These are phyloP conservation scores for Agrochola litura DNA, from an alignment of 2,888 invertebrate species.

Conservation along the genomic window DNA sequence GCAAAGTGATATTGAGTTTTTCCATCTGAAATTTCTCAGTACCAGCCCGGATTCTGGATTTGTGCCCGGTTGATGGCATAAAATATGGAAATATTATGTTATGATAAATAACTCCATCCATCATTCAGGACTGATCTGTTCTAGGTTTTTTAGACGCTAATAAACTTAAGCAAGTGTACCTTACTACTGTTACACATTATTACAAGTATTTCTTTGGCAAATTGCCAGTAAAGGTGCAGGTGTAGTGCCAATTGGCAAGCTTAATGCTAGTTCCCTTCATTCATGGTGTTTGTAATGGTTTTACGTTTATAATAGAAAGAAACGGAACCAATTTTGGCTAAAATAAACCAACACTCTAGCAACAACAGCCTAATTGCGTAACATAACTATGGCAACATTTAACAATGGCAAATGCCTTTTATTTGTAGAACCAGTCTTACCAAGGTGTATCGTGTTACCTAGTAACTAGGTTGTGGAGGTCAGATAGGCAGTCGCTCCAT, in stretches of 20 bases:
- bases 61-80: too few relatives aligned
- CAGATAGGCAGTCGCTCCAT: too few relatives aligned
- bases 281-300: conserved; percentile 11
- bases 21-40: too few relatives aligned
- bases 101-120: background rate
- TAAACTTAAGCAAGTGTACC: background rate
- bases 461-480: too few relatives aligned
- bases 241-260: conserved; percentile 26
- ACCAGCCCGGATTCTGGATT: too few relatives aligned
- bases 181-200: background rate
- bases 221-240: conserved; percentile 16
- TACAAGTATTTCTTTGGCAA: conserved; percentile 5
- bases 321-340: background rate
- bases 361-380: too few relatives aligned
- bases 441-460: too few relatives aligned
- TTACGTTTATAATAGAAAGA: background rate
- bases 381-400: too few relatives aligned
- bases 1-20: too few relatives aligned
- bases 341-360: background rate
- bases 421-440: too few relatives aligned
- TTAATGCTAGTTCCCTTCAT: conserved; percentile 1
- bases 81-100: too few relatives aligned
- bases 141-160: background rate
- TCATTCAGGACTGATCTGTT: background rate
- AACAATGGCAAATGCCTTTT: too few relatives aligned